Evolutionary conservation across 2,113 vertebrate species (phyloP).

Genomic region (Apodemus sylvaticus): DNA sequence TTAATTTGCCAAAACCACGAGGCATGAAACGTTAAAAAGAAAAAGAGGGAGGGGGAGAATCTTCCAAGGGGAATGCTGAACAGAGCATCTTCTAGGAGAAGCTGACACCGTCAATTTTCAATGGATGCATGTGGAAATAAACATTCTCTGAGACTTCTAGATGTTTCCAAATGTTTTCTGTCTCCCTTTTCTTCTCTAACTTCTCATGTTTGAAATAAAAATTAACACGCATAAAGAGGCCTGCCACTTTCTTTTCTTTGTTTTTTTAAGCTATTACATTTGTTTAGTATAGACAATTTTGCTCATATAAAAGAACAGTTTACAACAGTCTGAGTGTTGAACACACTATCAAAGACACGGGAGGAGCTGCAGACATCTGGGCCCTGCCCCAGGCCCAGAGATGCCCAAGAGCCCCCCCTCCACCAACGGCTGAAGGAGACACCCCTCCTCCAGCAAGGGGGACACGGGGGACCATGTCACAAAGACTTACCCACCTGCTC

Average conservation of each 20-base stretch:
- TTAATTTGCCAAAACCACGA: not conserved
- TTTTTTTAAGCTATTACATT: no score
- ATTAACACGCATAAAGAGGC: not conserved
- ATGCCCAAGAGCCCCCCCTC: not conserved
- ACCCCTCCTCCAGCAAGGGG: not conserved
- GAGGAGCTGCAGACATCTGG: not conserved
- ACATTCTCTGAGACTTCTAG: not conserved
- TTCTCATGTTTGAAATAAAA: not conserved
- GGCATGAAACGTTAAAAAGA: not conserved
- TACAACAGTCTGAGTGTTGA: constrained; percentile 79
- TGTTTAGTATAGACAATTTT: constrained; percentile 84
- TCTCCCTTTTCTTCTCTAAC: not conserved
- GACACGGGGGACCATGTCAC: not conserved
- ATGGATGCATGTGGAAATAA: not conserved
- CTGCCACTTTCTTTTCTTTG: not conserved
- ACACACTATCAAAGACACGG: constrained; percentile 17
- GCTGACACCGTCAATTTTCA: not conserved
- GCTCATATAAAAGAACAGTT: constrained; percentile 82
- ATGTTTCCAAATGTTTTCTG: not conserved
- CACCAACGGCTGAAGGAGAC: constrained; percentile 51
- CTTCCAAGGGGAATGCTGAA: not conserved
- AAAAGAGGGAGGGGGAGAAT: not conserved
- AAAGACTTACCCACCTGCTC: not conserved
- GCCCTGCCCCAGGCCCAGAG: not conserved
- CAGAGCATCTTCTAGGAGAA: not conserved